Evolutionary conservation across 2,113 vertebrate species (phyloP), one percentile per base, ranked within the genome.

Genomic region (Oryctolagus cuniculus): DNA sequence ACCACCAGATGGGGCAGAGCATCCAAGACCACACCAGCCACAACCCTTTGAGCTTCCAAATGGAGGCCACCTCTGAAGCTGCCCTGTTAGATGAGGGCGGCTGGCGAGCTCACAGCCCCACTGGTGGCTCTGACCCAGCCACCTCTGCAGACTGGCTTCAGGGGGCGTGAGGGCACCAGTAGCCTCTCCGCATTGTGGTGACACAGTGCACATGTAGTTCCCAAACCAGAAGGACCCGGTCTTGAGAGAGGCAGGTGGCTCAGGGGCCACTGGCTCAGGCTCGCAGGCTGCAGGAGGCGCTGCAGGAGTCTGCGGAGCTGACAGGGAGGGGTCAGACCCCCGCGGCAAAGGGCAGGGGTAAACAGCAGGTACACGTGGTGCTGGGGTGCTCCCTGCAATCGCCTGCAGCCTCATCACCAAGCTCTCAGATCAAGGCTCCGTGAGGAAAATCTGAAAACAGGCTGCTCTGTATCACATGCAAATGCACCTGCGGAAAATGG

Each of bases 131-230:
- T 22, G 64, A 38, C 2, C n/a, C 31, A 10, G 29, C 51, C 81
- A 15, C 38, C 58, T 85, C 66, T 49, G 1, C 2, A n/a, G 66
- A 11, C 10, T 27, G 44, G n/a, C 22, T n/a, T 53, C 34, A 38
- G 15, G 22, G 9, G 27, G 1, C 7, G 38, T 29, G 3, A 4
- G 10, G 27, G 9, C 17, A 12, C 2, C 10, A 17, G 31, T 10
- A 6, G 6, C 11, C 8, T 7, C 34, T 10, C 36, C 6, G 66
- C 27, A 44, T 22, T 31, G 4, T 49, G 72, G 34, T 6, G 12
- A 21, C 31, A 38, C 0, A 2, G 36, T 36, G 55, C 22, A 34
- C 2, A 5, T 1, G 21, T 25, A 38, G 21, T 34, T 49, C 66
- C 36, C 36, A 89, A 38, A 73, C 34, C 5, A 73, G 10, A 63